Conservation (phyloP, 1,140 invertebrate genomes). For the Trachymyrmex septentrionalis region DNA sequence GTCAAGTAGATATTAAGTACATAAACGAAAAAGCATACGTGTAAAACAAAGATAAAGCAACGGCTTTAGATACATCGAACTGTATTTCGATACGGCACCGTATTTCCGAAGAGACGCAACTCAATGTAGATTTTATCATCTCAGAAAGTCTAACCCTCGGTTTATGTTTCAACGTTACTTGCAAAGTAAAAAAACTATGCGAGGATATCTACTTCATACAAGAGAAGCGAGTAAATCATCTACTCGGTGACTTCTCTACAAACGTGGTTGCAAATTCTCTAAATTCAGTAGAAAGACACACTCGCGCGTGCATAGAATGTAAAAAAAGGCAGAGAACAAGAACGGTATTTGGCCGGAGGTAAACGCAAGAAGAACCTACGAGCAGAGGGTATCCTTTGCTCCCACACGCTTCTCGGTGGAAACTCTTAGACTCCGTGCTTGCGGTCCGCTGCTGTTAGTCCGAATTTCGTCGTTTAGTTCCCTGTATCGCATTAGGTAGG, state of each 20-base stretch:
- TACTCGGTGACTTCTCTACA: neutral
- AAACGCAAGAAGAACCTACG: constrained; percentile 66
- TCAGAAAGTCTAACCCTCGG: neutral
- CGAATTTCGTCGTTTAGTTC: constrained; percentile 59
- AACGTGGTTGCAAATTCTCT: constrained; percentile 26
- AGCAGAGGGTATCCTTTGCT: constrained; percentile 18
- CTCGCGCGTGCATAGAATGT: neutral
- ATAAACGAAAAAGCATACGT: neutral
- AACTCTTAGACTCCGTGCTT: constrained; percentile 54
- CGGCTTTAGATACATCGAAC: constrained; percentile 3
- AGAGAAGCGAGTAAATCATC: neutral
- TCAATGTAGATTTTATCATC: neutral
- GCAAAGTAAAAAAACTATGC: neutral
- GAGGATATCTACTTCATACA: neutral
- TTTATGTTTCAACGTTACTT: neutral
- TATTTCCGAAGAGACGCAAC: neutral
- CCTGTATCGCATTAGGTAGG: constrained; percentile 58
- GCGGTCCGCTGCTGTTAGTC: constrained; percentile 58
- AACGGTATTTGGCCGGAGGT: constrained; percentile 19
- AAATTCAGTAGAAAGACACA: constrained; percentile 26
- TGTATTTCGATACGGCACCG: no score
- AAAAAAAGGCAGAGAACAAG: constrained; percentile 27
- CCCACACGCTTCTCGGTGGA: constrained; percentile 2
- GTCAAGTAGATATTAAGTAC: constrained; percentile 15
- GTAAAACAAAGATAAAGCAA: constrained; percentile 29